A percentile compares a stretch with the other conserved stretches of the same genome.
phyloP scores from a whole-genome alignment of 2,797 vertebrate genomes.

The Botia kubotai region DNA sequence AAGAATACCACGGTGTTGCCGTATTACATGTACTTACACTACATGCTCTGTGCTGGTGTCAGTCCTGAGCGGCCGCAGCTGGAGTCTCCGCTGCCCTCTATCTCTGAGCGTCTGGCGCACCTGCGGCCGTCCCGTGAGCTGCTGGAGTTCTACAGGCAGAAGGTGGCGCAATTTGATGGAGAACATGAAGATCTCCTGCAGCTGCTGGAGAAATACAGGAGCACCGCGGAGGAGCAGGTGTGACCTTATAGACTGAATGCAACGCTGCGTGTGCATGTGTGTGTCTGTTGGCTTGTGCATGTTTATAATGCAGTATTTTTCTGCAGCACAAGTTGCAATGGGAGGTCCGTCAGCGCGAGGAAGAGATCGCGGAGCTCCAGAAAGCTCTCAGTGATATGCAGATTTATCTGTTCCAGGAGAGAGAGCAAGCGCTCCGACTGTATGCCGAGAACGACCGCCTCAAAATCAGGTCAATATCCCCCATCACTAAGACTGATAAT shows the following conservation, averaged over 20 bases:
- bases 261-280: no score
- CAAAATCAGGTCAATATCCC: slow-evolving; percentile 87
- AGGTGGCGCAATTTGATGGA: slow-evolving; percentile 87
- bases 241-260: not conserved
- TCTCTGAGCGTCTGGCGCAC: slow-evolving; percentile 83
- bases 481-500: no score
- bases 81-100: slow-evolving; percentile 84
- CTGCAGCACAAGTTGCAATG: slow-evolving; percentile 88
- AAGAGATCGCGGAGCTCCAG: slow-evolving; percentile 88
- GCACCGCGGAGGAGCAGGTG: slow-evolving; percentile 86
- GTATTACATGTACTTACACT: not conserved
- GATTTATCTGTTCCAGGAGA: slow-evolving; percentile 92
- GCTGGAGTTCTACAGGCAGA: slow-evolving; percentile 91
- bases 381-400: slow-evolving; percentile 96
- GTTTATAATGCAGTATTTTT: slow-evolving; percentile 7
- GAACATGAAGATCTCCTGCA: slow-evolving; percentile 88
- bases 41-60: not conserved
- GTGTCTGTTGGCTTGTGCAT: not conserved
- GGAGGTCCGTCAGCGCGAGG: slow-evolving; percentile 88
- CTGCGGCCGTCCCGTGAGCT: slow-evolving; percentile 89
- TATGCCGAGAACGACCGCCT: slow-evolving; percentile 94
- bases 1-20: not conserved
- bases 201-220: slow-evolving; percentile 86
- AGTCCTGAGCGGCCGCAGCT: slow-evolving; percentile 63
- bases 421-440: slow-evolving; percentile 90